Evolutionary conservation across 2,113 vertebrate species (phyloP), one percentile per base, ranked within the genome.

Genomic region (Ovis canadensis): DNA sequence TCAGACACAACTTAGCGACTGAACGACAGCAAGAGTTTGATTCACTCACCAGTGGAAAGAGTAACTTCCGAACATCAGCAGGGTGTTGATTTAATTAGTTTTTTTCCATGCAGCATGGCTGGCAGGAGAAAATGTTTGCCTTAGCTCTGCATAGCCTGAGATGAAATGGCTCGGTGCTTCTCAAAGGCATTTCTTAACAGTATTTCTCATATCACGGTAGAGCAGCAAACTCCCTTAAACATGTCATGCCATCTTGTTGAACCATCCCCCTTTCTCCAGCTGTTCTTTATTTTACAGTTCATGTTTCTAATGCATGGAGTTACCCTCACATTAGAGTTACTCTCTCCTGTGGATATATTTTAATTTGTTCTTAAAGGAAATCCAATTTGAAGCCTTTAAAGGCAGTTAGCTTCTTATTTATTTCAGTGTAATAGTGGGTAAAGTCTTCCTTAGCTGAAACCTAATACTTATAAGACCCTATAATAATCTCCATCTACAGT

Each of bases 341-440:
- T 48, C 15, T 92, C 13, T 84, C 16, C 3, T 84, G 10, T 87
- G 57, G 15, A 19, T 93, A 95, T 82, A n/a, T 94, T 60, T 57
- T 71, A n/a, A 60, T 62, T 64, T 50, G 88, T n/a, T 95, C 29
- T 78, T 89, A 94, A 97, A 89, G 40, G 14, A 96, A 95, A 85
- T 74, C 50, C 45, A 19, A 3, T 62, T 62, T 64, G 52, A 60
- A 93, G 9, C 1, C 81, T 83, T 96, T 71, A 29, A 90, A 16
- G 57, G 80, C 11, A 80, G 15, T 90, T 97, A 88, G 19, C 59
- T 55, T 77, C 98, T 96, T 50, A 33, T 96, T 90, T 74, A 45
- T 67, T 50, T 92, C 36, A 71, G 14, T 86, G 48, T 12, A 60
- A 17, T 19, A 48, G 45, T 80, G 3, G 13, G 17, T 64, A 86